Conservation (phyloP, 1,140 invertebrate species). For the Vanessa tameamea region DNA sequence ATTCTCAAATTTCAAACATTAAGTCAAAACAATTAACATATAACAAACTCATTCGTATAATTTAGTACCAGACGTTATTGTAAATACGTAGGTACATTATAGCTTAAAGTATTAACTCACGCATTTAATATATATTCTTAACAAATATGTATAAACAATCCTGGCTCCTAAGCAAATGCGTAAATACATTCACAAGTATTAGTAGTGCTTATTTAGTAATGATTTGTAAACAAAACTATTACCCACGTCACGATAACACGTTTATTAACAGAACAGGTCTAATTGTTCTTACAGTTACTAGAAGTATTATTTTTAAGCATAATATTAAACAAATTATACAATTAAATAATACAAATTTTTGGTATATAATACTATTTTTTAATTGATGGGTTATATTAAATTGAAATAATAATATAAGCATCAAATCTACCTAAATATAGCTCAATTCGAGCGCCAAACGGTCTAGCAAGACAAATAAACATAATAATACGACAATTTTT, state of each 20-base stretch:
- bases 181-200: slow-evolving; percentile 17
- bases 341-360: too few relatives aligned
- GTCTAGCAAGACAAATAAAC: neutral
- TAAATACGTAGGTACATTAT: too few relatives aligned
- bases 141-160: too few relatives aligned
- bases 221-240: slow-evolving; percentile 23
- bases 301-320: neutral
- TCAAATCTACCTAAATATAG: neutral
- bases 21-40: too few relatives aligned
- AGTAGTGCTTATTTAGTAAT: slow-evolving; percentile 17
- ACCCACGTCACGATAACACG: slow-evolving; percentile 15
- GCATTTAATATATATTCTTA: too few relatives aligned
- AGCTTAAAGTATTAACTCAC: too few relatives aligned
- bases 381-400: neutral
- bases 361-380: too few relatives aligned
- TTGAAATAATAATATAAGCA: neutral
- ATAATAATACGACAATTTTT: neutral
- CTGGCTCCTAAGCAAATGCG: neutral
- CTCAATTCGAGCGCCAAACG: neutral
- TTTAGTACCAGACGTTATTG: too few relatives aligned
- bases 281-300: neutral
- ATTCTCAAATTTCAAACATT: too few relatives aligned
- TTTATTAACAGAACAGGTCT: slow-evolving; percentile 5
- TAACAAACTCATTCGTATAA: too few relatives aligned
- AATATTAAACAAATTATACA: neutral